These are phyloP conservation scores for Orthosia incerta DNA, from an alignment of 2,888 invertebrate species.

Conservation along the genomic window DNA sequence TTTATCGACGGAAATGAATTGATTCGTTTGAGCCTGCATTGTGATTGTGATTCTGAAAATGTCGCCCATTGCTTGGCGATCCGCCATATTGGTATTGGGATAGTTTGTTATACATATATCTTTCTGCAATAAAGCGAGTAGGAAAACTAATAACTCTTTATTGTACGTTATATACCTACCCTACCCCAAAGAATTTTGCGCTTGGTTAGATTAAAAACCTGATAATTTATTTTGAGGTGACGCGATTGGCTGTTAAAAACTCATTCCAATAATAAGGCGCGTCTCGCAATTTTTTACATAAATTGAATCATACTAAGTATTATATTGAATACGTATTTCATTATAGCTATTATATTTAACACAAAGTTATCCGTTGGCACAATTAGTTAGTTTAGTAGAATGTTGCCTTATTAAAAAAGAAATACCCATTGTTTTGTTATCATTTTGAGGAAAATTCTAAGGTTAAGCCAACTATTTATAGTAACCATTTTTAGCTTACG, in stretches of 20 bases:
- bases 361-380: background rate
- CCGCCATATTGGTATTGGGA: slow-evolving; percentile 37
- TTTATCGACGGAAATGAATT: slow-evolving; percentile 36
- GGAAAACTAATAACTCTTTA: slow-evolving; percentile 4
- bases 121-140: slow-evolving; percentile 23
- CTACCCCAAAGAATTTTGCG: background rate
- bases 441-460: background rate
- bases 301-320: background rate
- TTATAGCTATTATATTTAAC: background rate
- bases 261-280: background rate
- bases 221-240: background rate
- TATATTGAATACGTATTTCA: background rate
- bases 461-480: background rate
- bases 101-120: slow-evolving; percentile 17
- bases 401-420: slow-evolving; percentile 3
- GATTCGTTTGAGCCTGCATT: slow-evolving; percentile 35
- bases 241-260: background rate
- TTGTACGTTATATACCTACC: background rate
- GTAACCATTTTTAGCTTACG: background rate
- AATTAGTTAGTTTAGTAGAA: background rate
- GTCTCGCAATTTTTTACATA: background rate
- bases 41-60: slow-evolving; percentile 44
- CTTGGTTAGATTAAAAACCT: background rate
- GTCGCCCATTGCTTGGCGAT: slow-evolving; percentile 32
- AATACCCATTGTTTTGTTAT: background rate